Evolutionary conservation across 2,797 vertebrate species (phyloP), one percentile per base, ranked within the genome.

Genomic region (Lithobates sylvaticus): DNA sequence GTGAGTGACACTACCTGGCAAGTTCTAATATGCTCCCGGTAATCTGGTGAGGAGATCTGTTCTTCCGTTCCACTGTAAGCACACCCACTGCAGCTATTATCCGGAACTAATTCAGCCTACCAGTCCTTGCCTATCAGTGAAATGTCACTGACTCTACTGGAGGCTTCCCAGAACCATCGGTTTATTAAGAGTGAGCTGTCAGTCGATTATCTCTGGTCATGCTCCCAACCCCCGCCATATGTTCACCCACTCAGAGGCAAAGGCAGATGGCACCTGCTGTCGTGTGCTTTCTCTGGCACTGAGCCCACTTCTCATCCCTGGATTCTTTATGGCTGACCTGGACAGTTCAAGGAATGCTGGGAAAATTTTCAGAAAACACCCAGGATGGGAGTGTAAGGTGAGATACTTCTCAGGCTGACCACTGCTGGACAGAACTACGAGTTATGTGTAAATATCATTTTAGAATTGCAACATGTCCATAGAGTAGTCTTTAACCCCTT

Each of bases 261-360:
- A 61, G 75, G 26, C 77, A 69, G 64, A 39, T 79, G 64, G 39
- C 77, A 54, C 50, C 50, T 10, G 21, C 69, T 71, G 32, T 36
- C 68, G 36, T 27, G 23, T 68, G 15, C 64, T 32, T 34, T 23
- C 61, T 26, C 61, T 67, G 77, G 64, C 76, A 67, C 3, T 21
- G n/a, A 67, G 76, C 76, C 76, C 64, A 69, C 39, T 39, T 47
- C 76, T 76, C 47, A 71, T 71, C 16, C 39, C 16, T 23, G 18
- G 32, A 71, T 36, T 71, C 32, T 39, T 36, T 36, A 21, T 18
- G 34, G 16, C 16, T 9, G 69, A 36, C 18, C 34, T 71, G 34
- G 18, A 39, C 69, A 39, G 21, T 39, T 16, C 16, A 54, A 18
- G 50, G 16, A 54, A 54, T 54, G 15, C 16, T 16, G 50, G 16